Conservation (phyloP, 2,888 invertebrate genomes). For the Yponomeuta plumbellus region DNA sequence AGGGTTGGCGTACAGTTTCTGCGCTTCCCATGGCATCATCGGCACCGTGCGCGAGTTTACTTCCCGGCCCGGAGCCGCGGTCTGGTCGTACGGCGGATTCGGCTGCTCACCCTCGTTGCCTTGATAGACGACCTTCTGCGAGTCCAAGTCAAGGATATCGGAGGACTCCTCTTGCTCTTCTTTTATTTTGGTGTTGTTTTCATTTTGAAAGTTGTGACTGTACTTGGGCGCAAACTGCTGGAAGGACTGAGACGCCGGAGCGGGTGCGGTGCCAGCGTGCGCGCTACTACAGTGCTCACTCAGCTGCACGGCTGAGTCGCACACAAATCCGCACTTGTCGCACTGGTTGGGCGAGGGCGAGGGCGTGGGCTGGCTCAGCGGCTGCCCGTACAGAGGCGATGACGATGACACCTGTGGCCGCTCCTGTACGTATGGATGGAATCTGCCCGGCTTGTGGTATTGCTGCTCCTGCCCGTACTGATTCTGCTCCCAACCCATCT, state of each 20-base stretch:
- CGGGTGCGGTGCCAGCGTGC: constrained; percentile 72
- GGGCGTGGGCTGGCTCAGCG: constrained; percentile 81
- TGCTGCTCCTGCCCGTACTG: constrained; percentile 64
- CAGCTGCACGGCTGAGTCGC: constrained; percentile 83
- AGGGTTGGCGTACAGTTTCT: constrained; percentile 61
- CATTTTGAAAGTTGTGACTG: constrained; percentile 63
- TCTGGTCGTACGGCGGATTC: constrained; percentile 56
- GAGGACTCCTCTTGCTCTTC: constrained; percentile 84
- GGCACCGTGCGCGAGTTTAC: constrained; percentile 73
- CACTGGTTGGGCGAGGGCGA: constrained; percentile 86
- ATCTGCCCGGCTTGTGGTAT: constrained; percentile 56
- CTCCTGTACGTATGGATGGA: constrained; percentile 75
- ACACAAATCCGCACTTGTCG: constrained; percentile 89
- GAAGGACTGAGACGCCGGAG: constrained; percentile 64
- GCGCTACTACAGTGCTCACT: constrained; percentile 84
- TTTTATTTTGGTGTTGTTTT: constrained; percentile 71
- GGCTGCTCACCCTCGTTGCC: constrained; percentile 74
- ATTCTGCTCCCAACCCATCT: constrained; percentile 67
- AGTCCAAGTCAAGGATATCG: constrained; percentile 91
- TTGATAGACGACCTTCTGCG: constrained; percentile 90
- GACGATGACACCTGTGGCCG: constrained; percentile 70
- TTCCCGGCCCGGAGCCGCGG: constrained; percentile 56
- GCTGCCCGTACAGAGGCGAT: constrained; percentile 76
- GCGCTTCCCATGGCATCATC: constrained; percentile 77
- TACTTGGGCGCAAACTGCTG: constrained; percentile 72